Percentiles rank a stretch among this genome's conserved stretches.
Evolutionary conservation across 1,140 invertebrate species (phyloP).

Genomic region (Penaeus vannamei): DNA sequence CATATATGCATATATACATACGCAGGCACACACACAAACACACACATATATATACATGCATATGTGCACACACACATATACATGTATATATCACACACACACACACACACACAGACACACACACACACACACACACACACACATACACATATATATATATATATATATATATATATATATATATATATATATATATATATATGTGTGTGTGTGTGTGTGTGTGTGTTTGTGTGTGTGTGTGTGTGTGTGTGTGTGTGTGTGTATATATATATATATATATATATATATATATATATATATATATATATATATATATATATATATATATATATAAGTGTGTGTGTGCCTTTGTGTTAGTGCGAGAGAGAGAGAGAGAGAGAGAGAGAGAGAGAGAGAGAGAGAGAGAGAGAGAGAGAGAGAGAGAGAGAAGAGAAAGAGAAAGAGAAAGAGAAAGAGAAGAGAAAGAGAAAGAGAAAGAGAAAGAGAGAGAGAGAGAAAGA

Average conservation of each 20-base stretch:
- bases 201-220: background rate
- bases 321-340: background rate
- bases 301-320: background rate
- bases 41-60: background rate
- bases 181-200: background rate
- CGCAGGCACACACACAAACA: background rate
- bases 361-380: constrained; percentile 36
- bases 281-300: background rate
- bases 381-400: constrained; percentile 51
- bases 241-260: background rate
- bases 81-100: constrained; percentile 39
- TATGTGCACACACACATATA: constrained; percentile 16
- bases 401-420: constrained; percentile 45
- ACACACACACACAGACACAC: too few relatives aligned
- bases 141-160: too few relatives aligned
- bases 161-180: too few relatives aligned
- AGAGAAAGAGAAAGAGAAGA: background rate
- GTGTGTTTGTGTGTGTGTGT: background rate
- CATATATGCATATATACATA: too few relatives aligned
- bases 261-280: background rate
- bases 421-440: background rate
- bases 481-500: background rate
- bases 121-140: too few relatives aligned
- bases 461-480: background rate
- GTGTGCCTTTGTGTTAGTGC: background rate